Base-by-base conservation (phyloP, 2,113 vertebrate genomes). In the Gasterosteus nipponicus region DNA sequence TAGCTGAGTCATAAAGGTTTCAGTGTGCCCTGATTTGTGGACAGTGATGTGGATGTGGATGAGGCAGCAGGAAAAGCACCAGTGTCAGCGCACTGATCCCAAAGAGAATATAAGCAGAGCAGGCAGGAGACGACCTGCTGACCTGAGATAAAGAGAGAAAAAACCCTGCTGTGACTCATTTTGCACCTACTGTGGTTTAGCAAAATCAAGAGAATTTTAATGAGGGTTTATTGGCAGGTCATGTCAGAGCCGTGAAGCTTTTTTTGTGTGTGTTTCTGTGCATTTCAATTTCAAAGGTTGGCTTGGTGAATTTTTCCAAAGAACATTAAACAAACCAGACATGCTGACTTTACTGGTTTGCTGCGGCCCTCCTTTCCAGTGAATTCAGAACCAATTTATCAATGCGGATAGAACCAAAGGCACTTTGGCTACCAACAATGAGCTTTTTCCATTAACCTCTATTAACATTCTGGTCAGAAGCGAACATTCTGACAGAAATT, bases 1-100 rank as follows among this genome's bases (percentile, higher is more conserved):
- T 59, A 71, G 86, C 87, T 91, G 89, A 92, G 88, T 93, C 92
- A 92, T 91, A 87, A 89, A 89, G 73, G 77, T 82, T 90, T 86
- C 73, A 85, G 70, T 53, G 68, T 5, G 12, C 15, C 54, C 73
- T 84, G 87, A 91, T 92, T 92, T 87, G 92, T 87, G 80, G 89
- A 82, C 89, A 71, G 78, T 66, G 86, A 88, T 82, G 84, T 72
- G 80, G 54, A 66, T 42, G 82, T 73, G 87, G 85, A 69, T 77
- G 91, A 86, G 63, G 83, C 83, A 77, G 85, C 73, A 81, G 74
- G 69, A 82, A 85, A 90, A 92, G 85, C 77, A 69, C 69, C 51
- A 14, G 66, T 71, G 85, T 94, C 89, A 92, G 92, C 91, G 87
- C 68, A 62, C 77, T 83, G 82, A 91, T 91, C 87, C 82, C 70